Evolutionary conservation across 2,113 vertebrate genomes (phyloP).

Genomic region (Cryptotis parvus): DNA sequence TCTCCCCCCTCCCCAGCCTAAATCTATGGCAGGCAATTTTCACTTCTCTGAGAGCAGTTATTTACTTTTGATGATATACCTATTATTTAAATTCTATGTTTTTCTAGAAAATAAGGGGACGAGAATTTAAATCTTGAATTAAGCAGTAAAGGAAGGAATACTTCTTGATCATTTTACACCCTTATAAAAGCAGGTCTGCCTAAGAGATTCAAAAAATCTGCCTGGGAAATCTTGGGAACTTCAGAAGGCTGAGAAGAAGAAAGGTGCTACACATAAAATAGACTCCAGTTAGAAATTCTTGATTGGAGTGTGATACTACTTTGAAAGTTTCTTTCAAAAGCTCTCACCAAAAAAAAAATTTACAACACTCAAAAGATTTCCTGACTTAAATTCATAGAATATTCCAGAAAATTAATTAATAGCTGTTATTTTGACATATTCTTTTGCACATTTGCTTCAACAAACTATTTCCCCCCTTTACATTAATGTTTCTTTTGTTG

Average conservation of each 20-base stretch:
- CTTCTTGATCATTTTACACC: slow-evolving; percentile 15
- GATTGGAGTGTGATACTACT: not conserved
- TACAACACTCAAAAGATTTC: not conserved
- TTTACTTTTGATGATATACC: slow-evolving; percentile 25
- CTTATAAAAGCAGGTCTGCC: not conserved
- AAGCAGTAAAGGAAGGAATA: slow-evolving; percentile 4
- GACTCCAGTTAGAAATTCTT: not conserved
- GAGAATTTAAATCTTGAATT: slow-evolving; percentile 45
- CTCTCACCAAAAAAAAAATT: slow-evolving; percentile 31
- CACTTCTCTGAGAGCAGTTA: slow-evolving; percentile 22
- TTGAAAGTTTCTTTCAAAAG: slow-evolving; percentile 15
- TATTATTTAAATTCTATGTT: slow-evolving; percentile 15
- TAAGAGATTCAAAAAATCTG: not conserved
- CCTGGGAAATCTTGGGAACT: not conserved
- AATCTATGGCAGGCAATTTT: no score
- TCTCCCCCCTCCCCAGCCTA: no score
- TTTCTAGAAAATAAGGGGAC: slow-evolving; percentile 22
- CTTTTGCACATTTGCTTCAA: not conserved
- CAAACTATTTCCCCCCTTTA: not conserved
- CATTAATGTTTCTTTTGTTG: not conserved
- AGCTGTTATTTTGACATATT: not conserved
- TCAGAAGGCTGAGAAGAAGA: not conserved
- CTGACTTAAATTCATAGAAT: slow-evolving; percentile 38
- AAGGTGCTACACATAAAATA: not conserved
- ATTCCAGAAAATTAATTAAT: slow-evolving; percentile 37